Evolutionary conservation across 1,140 invertebrate species (phyloP).

Genomic region (Sarcophaga peregrina): DNA sequence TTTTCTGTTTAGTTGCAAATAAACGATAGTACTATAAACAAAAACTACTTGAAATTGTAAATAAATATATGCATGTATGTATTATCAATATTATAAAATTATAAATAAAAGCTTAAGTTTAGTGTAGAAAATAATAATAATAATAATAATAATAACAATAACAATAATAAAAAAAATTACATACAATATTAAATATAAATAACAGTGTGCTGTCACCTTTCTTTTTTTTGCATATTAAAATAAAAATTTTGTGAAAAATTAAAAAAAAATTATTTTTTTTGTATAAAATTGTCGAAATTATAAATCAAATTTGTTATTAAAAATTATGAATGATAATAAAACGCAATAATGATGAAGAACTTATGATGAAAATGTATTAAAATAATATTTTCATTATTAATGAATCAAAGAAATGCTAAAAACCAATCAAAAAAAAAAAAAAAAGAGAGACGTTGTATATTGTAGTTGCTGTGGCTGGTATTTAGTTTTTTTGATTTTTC

Average conservation of each 20-base stretch:
- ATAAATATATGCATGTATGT: background rate
- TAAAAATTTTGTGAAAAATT: slow-evolving; percentile 8
- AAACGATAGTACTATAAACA: slow-evolving; percentile 1
- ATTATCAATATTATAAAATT: background rate
- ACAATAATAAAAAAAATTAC: background rate
- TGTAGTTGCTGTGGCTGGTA: background rate
- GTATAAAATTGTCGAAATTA: background rate
- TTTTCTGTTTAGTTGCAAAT: background rate
- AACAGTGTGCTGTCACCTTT: slow-evolving; percentile 43
- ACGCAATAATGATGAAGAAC: background rate
- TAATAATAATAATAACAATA: too few relatives aligned
- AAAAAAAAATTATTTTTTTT: background rate
- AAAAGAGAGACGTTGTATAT: background rate
- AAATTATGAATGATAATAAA: background rate
- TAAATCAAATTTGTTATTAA: background rate
- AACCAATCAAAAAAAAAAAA: background rate
- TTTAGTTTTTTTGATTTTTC: background rate
- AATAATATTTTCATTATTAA: background rate
- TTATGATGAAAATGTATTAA: background rate
- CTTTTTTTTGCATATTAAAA: slow-evolving; percentile 31
- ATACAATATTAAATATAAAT: slow-evolving; percentile 21
- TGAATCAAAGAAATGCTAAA: background rate
- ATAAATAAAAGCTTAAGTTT: slow-evolving; percentile 20
- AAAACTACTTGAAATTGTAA: slow-evolving; percentile 33
- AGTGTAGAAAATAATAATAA: slow-evolving; percentile 19